Base-by-base conservation (phyloP, 64 coral and sea anemone genomes). In the Montipora cactus region DNA sequence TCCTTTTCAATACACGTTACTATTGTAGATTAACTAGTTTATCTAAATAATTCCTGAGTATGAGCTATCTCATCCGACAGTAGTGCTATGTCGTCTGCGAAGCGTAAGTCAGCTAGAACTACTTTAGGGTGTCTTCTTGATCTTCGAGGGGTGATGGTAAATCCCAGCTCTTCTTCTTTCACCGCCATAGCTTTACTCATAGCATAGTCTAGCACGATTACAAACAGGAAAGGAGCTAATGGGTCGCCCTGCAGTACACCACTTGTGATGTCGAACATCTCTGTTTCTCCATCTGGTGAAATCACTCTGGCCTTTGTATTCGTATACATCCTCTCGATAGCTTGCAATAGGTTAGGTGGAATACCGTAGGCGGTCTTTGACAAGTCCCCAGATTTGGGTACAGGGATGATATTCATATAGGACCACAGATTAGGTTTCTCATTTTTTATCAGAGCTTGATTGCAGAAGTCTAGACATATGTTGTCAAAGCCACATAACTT, bases 381-480 rank as follows among this genome's bases (percentile, higher is more conserved):
- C 23, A 86, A 7, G 49, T 87, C 44, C 0, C 91, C 91, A 14
- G 8, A 11, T 23, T 93, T 93, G 1, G 91, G 59, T 19, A 92
- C 72, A 62, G 90, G 90, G 48, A 93, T 12, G 44, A 91, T 91
- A 50, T 73, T 28, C 61, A 44, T 52, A 52, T 49, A 4, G 1
- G 45, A 80, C 73, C 91, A 93, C 57, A 45, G 70, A 45, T 77
- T 55, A 28, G 80, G 91, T 49, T 23, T 85, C 1, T 21, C 70
- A 6, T 62, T 46, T 14, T 61, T 51, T 23, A 21, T 79, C 5
- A 87, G 61, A 13, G 91, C 55, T 69, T 44, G 14, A 55, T 93
- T 93, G 82, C 91, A 93, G 81, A 87, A 78, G 12, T 87, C 74
- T 14, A 93, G 81, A 79, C 13, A 11, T 22, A 79, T 87, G 28